Conservation (phyloP, 2,888 invertebrate genomes). For the Melanostoma mellinum region DNA sequence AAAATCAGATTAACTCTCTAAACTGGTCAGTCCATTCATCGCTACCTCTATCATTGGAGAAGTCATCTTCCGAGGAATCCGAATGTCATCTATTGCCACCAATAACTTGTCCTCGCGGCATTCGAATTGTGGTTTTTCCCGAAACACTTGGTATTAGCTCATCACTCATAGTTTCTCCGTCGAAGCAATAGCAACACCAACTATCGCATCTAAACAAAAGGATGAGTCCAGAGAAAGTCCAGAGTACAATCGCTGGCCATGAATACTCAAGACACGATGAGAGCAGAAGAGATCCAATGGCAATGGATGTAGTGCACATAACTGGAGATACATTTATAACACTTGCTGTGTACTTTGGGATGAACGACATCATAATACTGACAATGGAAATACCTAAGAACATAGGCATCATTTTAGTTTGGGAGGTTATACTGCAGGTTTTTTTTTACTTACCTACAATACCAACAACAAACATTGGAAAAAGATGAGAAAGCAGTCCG, state of each 20-base stretch:
- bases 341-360: constrained; percentile 81
- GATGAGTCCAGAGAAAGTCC: constrained; percentile 79
- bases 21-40: constrained; percentile 77
- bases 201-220: constrained; percentile 80
- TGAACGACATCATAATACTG: constrained; percentile 80
- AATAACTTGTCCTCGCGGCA: constrained; percentile 77
- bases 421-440: rapidly evolving
- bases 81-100: constrained; percentile 81
- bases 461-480: constrained; percentile 78
- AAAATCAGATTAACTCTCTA: constrained; percentile 60
- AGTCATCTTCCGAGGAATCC: constrained; percentile 81
- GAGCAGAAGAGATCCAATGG: constrained; percentile 78
- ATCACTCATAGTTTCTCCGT: constrained; percentile 77
- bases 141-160: constrained; percentile 80
- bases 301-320: constrained; percentile 78
- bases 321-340: constrained; percentile 79
- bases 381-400: constrained; percentile 78
- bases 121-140: constrained; percentile 79
- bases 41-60: constrained; percentile 79
- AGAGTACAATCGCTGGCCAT: constrained; percentile 81
- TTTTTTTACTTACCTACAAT: constrained; percentile 74
- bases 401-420: not conserved
- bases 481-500: constrained; percentile 77
- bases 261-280: constrained; percentile 79
- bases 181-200: constrained; percentile 81